Base-by-base conservation (phyloP, 2,113 vertebrate genomes). In the Chaetorhynchus papuensis region DNA sequence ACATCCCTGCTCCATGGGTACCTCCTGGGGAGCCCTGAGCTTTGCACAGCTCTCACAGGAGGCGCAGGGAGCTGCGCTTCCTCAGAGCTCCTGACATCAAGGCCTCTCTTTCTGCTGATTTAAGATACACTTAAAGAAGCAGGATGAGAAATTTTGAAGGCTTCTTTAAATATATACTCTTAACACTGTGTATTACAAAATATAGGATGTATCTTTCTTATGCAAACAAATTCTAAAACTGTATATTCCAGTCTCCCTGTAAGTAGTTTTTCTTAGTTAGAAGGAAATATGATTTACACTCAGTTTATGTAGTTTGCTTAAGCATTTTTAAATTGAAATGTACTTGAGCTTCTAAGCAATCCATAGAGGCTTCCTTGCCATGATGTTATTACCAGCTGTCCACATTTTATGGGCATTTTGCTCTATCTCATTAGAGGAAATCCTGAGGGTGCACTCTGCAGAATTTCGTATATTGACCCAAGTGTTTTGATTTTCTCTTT, bases 371-470 rank as follows among this genome's bases (percentile, higher is more conserved):
- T 84, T 93, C 52, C 42, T 75, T 94, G 83, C 68, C 37, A 7
- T 95, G 90, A 65, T 87, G 66, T 61, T 83, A 54, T 93, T 87
- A 53, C 65, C 83, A 95, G 69, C 88, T 96, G 77, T 56, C 39
- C 69, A 17, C 30, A 57, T 86, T 88, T 93, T 75, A 75, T 52
- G 60, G 85, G 28, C 70, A 33, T 89, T 84, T 96, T 60, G 16
- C 45, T 90, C 49, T 90, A 2, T 82, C 35, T 80, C 83, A 39
- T 39, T 74, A 65, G 39, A 24, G 72, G 57, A 61, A 65, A 65
- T 70, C 69, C 59, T 63, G 14, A 44, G 87, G 33, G 42, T 85
- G 18, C 20, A 77, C 31, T 68, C 63, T 68, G 64, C 0, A 1
- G 80, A 94, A 85, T 83, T 80, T 50, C 56, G 11, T 77, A 42